Evolutionary conservation across 2,113 vertebrate species (phyloP).

Genomic region (Odocoileus hemionus): DNA sequence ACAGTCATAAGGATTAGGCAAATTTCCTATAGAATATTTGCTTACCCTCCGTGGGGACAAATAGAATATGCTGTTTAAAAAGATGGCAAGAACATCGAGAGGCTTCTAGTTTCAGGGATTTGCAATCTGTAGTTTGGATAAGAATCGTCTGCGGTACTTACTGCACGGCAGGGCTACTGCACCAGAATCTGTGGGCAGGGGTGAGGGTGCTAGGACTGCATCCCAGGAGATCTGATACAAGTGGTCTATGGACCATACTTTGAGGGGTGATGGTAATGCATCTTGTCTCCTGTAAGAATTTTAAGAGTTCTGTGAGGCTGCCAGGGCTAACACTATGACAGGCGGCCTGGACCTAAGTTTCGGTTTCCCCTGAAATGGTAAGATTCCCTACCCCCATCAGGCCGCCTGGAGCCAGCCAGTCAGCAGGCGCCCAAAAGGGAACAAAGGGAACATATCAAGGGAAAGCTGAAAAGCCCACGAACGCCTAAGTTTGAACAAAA

Average conservation of each 20-base stretch:
- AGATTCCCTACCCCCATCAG: too few relatives aligned
- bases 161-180: too few relatives aligned
- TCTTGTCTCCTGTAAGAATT: background rate
- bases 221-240: background rate
- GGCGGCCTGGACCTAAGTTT: too few relatives aligned
- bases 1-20: background rate
- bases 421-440: too few relatives aligned
- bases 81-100: background rate
- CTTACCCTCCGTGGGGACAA: background rate
- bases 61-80: slow-evolving; percentile 1
- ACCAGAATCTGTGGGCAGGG: background rate
- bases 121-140: background rate
- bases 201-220: background rate
- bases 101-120: background rate
- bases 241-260: background rate
- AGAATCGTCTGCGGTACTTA: background rate
- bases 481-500: too few relatives aligned
- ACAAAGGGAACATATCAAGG: too few relatives aligned
- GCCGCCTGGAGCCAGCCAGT: too few relatives aligned
- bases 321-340: too few relatives aligned
- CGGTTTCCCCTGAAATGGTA: too few relatives aligned
- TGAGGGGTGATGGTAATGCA: background rate
- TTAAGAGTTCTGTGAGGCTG: background rate
- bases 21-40: background rate
- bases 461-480: too few relatives aligned